A percentile compares a stretch with the other conserved stretches of the same genome.
Evolutionary conservation across 2,888 invertebrate species (phyloP).

Genomic region (Ichneumoninae sp.): DNA sequence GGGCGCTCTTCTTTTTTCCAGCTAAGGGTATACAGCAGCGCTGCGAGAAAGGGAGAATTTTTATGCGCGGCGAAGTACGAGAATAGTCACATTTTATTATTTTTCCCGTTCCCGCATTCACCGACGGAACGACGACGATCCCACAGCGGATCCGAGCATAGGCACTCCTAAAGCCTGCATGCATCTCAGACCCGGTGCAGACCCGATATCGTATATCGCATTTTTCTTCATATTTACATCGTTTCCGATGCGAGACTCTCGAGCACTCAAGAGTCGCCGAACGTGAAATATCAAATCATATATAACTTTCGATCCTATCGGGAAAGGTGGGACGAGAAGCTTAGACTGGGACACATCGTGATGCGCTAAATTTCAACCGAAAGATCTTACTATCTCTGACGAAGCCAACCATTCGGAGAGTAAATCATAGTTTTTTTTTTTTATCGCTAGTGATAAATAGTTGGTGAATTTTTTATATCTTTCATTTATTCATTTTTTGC

Average conservation of each 20-base stretch:
- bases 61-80: slow-evolving; percentile 34
- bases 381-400: neutral
- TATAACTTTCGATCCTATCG: slow-evolving; percentile 1
- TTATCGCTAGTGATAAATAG: no score
- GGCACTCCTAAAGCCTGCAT: slow-evolving; percentile 28
- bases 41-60: slow-evolving; percentile 4
- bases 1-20: neutral
- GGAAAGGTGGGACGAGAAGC: neutral
- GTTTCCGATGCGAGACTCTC: slow-evolving; percentile 27
- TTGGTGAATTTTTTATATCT: no score
- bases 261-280: slow-evolving; percentile 53
- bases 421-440: no score
- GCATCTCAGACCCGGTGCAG: slow-evolving; percentile 18
- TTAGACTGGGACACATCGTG: neutral
- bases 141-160: slow-evolving; percentile 37
- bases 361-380: neutral
- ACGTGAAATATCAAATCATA: slow-evolving; percentile 39
- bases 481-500: no score
- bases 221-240: slow-evolving; percentile 56
- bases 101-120: slow-evolving; percentile 48
- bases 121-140: slow-evolving; percentile 42
- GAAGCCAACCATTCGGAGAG: neutral
- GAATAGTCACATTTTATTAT: slow-evolving; percentile 55
- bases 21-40: neutral
- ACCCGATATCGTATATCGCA: slow-evolving; percentile 34